Evolutionary conservation across 2,797 vertebrate genomes (phyloP).

Genomic region (Coranthus polyacanthus): DNA sequence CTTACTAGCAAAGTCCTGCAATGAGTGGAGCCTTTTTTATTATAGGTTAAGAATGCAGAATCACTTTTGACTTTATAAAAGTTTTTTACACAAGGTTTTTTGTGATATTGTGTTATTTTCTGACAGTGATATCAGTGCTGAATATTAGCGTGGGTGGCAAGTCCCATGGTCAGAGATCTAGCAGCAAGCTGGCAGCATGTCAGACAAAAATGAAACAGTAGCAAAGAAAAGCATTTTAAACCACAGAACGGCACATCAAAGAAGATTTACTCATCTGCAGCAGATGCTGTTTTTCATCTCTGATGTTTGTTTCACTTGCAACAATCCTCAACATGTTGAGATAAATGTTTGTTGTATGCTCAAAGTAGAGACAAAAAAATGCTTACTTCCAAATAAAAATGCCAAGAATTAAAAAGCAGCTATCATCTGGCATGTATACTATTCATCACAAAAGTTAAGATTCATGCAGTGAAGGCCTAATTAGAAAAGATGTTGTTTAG

Average conservation of each 20-base stretch:
- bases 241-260: conserved; percentile 39
- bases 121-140: conserved; percentile 32
- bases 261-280: conserved; percentile 27
- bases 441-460: too few species aligned
- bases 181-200: conserved; percentile 40
- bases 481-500: too few species aligned
- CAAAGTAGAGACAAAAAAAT: not conserved
- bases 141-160: conserved; percentile 45
- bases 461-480: too few species aligned
- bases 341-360: conserved; percentile 36
- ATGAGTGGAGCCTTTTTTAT: not conserved
- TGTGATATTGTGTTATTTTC: conserved; percentile 23
- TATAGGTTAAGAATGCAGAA: not conserved
- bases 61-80: conserved; percentile 19
- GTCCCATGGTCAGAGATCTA: conserved; percentile 47
- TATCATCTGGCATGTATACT: too few species aligned
- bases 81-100: conserved; percentile 23
- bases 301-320: conserved; percentile 19
- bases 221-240: conserved; percentile 52
- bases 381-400: too few species aligned
- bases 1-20: conserved; percentile 21
- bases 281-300: conserved; percentile 20
- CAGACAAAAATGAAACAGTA: conserved; percentile 47
- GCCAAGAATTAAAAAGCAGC: too few species aligned
- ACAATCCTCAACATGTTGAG: conserved; percentile 35